Conservation (phyloP, 2,888 invertebrate genomes). For the Calliopum simillimum region DNA sequence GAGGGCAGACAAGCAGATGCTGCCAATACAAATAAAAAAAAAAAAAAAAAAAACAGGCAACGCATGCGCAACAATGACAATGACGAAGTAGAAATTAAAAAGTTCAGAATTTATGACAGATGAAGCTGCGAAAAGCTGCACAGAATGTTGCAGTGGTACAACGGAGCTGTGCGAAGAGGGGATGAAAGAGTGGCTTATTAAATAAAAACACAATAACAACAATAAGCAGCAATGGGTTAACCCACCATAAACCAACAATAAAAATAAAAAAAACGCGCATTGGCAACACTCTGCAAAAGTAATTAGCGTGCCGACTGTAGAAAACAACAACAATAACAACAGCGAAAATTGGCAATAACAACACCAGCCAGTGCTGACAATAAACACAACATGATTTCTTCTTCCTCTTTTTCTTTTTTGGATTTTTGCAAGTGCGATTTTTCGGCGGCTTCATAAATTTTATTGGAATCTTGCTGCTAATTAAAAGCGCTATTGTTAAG, state of each 20-base stretch:
- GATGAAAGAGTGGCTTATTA: conserved; percentile 31
- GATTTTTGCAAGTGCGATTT: conserved; percentile 27
- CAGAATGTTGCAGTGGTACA: neutral
- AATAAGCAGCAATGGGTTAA: neutral
- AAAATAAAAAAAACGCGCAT: neutral
- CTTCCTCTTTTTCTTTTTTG: too few species aligned
- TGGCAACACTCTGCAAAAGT: conserved; percentile 49
- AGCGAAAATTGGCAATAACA: neutral
- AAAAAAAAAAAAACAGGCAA: conserved; percentile 39
- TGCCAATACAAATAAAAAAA: conserved; percentile 19
- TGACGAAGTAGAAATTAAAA: conserved; percentile 63
- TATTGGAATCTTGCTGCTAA: conserved; percentile 55
- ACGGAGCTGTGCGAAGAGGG: conserved; percentile 12
- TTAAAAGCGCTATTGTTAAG: conserved; percentile 57
- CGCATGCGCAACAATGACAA: conserved; percentile 58
- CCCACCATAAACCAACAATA: conserved; percentile 11
- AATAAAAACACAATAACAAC: neutral
- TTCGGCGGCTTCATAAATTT: conserved; percentile 38
- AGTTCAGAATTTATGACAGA: conserved; percentile 64
- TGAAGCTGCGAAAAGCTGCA: conserved; percentile 56
- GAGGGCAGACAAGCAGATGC: conserved; percentile 33
- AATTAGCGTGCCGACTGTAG: conserved; percentile 54
- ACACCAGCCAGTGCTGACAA: neutral
- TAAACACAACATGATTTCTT: conserved; percentile 31
- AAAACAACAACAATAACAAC: conserved; percentile 25